Base-by-base conservation (phyloP, 2,888 invertebrate genomes). In the Cryptus armator region DNA sequence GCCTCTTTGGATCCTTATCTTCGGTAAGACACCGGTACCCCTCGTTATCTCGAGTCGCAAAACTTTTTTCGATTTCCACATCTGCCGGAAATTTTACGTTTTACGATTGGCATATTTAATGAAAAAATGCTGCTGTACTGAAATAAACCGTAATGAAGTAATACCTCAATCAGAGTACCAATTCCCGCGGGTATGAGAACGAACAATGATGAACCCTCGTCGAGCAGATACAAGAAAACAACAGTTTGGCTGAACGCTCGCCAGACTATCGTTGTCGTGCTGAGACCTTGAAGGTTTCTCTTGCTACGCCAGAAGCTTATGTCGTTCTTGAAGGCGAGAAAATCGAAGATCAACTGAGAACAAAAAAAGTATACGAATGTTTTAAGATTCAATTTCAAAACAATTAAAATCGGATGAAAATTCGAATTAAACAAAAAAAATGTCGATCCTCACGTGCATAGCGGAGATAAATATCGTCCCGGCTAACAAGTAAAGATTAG, bases 241-340 rank as follows among this genome's bases (percentile, higher is more conserved):
- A 99, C 95, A 32, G 96, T 94, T 94, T 98, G 98, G 72, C 99
- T 99, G 93, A 99, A 97, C 1, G 98, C 98, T 76, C 99, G 95
- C 99, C 99, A 99, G 51, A 98, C 92, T 37, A 99, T 97, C 0
- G 98, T 97, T 83, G 98, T 96, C 1, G 97, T 96, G 0, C 99
- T 99, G 19, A 99, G 94, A 0, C 99, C 98, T 56, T 97, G 98
- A 94, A 99, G 97, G 0, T 97, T 97, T 44, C 96, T 96, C 91
- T 98, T 97, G 24, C 96, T 95, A 81, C 97, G 96, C 99, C 99
- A 99, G 94, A 99, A 99, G 78, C 96, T 96, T 0, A 99, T 97
- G 91, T 99, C 99, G 93, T 99, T 99, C 95, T 99, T 99, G 93
- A 99, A 99, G 0, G 99, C 98, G 76, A 99, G 95, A 92, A 99